These are phyloP conservation scores for Pyrrhia umbra DNA, from an alignment of 2,888 invertebrate genomes.

Conservation along the genomic window DNA sequence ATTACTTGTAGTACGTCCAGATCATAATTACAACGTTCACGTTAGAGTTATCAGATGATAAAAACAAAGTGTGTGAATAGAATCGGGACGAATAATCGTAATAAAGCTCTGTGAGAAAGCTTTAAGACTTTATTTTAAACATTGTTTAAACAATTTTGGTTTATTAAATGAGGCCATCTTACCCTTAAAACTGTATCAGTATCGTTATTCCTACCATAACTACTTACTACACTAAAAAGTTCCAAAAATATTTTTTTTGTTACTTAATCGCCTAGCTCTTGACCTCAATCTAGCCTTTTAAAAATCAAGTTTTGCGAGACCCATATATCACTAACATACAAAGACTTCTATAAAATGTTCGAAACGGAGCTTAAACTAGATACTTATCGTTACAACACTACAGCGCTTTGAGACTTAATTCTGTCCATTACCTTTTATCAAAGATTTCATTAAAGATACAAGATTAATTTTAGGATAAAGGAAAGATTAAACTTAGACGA, in stretches of 20 bases:
- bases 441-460: conserved; percentile 58
- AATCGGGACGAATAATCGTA: too few relatives aligned
- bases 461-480: conserved; percentile 52
- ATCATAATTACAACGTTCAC: too few relatives aligned
- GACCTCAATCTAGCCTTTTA: too few relatives aligned
- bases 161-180: background rate
- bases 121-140: background rate
- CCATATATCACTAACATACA: background rate
- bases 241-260: too few relatives aligned
- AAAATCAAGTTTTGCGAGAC: background rate
- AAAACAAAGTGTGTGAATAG: too few relatives aligned
- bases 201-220: conserved; percentile 24
- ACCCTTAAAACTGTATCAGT: conserved; percentile 14
- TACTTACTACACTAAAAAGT: too few relatives aligned
- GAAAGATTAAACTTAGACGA: conserved; percentile 42
- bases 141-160: background rate
- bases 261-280: too few relatives aligned
- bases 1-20: too few relatives aligned
- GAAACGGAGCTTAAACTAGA: conserved; percentile 23
- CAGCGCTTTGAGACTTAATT: conserved; percentile 23
- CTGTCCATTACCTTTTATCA: conserved; percentile 44
- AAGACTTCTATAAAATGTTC: conserved; percentile 17
- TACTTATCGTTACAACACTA: conserved; percentile 40
- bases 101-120: too few relatives aligned
- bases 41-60: too few relatives aligned